Evolutionary conservation across 2,888 invertebrate genomes (phyloP).

Genomic region (Drosophila quinaria): DNA sequence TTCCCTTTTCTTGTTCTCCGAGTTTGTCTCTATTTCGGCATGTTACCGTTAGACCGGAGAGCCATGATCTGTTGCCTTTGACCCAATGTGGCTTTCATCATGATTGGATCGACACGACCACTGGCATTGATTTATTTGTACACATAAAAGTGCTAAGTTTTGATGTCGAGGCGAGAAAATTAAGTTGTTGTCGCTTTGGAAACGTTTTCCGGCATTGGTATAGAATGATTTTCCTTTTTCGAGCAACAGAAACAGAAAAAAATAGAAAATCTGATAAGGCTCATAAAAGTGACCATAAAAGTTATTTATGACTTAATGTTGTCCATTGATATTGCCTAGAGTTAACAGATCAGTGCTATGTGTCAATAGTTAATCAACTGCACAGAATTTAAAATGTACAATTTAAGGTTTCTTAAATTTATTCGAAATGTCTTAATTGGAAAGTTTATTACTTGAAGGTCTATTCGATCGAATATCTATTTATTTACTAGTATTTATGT

Average conservation of each 20-base stretch:
- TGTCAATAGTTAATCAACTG: slow-evolving; percentile 60
- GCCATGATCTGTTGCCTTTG: slow-evolving; percentile 73
- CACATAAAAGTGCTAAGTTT: slow-evolving; percentile 65
- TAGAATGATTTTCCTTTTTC: slow-evolving; percentile 21
- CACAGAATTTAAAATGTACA: slow-evolving; percentile 14
- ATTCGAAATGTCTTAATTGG: slow-evolving; percentile 17
- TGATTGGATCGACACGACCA: slow-evolving; percentile 60
- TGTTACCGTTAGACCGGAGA: slow-evolving; percentile 63
- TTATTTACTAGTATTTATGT: neutral
- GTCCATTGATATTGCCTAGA: slow-evolving; percentile 53
- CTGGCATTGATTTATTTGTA: slow-evolving; percentile 70
- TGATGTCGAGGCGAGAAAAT: slow-evolving; percentile 75
- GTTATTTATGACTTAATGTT: slow-evolving; percentile 68
- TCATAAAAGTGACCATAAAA: slow-evolving; percentile 68
- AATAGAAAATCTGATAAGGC: slow-evolving; percentile 61
- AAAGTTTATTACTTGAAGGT: slow-evolving; percentile 6
- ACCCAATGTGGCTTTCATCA: slow-evolving; percentile 68
- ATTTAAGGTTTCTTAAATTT: neutral
- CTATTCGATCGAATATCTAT: neutral
- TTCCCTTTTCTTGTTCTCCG: slow-evolving; percentile 5
- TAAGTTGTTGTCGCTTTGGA: slow-evolving; percentile 68
- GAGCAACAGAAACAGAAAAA: neutral
- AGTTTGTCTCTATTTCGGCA: slow-evolving; percentile 5
- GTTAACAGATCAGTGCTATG: slow-evolving; percentile 64
- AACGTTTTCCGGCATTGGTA: neutral